Conservation (phyloP, 2,113 vertebrate species). For the Kryptolebias marmoratus region DNA sequence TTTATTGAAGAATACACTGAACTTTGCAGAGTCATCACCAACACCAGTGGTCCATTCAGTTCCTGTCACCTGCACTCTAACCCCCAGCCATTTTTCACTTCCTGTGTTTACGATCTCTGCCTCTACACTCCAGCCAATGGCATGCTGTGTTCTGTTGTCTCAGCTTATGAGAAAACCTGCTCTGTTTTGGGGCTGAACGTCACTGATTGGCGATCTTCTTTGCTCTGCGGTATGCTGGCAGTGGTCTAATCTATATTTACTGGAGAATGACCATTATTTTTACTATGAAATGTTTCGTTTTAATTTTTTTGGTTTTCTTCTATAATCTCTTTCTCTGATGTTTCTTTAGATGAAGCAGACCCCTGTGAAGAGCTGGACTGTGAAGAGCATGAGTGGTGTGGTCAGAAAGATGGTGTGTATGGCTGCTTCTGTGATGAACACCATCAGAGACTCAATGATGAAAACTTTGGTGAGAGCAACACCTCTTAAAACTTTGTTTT, state of each 20-base stretch:
- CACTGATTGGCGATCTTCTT: conserved; percentile 54
- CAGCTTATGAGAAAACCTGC: conserved; percentile 64
- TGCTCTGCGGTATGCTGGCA: conserved; percentile 60
- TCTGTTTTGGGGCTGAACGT: conserved; percentile 28
- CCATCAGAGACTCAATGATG: conserved; percentile 36
- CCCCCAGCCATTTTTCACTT: conserved; percentile 29
- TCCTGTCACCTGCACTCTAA: conserved; percentile 51
- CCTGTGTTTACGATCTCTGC: conserved; percentile 71
- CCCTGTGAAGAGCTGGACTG: conserved; percentile 70
- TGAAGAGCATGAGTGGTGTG: conserved; percentile 74
- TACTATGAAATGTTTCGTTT: background rate
- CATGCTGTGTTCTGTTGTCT: conserved; percentile 64
- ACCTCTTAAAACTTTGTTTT: background rate
- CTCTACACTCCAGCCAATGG: conserved; percentile 57
- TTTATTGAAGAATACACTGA: conserved; percentile 54
- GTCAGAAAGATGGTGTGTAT: conserved; percentile 61
- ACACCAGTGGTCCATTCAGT: conserved; percentile 63
- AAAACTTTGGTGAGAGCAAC: conserved; percentile 52
- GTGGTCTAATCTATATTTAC: conserved; percentile 33
- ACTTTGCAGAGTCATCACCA: conserved; percentile 68
- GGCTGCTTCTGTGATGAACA: conserved; percentile 76
- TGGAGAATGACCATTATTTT: background rate
- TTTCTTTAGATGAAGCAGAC: conserved; percentile 42
- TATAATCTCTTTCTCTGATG: background rate
- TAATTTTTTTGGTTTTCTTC: background rate